These are phyloP conservation scores for Pycnonotus jocosus DNA, from an alignment of 2,113 vertebrate genomes.

Conservation along the genomic window DNA sequence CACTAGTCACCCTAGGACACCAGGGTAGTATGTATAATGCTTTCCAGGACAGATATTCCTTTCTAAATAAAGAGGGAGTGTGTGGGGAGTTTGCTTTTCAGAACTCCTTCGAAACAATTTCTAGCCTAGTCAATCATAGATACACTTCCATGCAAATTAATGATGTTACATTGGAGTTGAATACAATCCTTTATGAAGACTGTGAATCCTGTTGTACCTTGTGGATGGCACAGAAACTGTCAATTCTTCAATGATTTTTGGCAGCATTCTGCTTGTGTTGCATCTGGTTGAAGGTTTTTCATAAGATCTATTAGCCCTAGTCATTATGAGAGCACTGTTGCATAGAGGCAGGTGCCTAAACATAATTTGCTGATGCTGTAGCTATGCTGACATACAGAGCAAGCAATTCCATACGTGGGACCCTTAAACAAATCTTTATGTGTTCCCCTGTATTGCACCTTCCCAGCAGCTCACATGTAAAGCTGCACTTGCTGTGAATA, in stretches of 20 bases:
- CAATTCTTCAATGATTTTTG: not conserved
- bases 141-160: not conserved
- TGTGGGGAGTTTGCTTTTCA: not conserved
- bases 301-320: not conserved
- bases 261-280: not conserved
- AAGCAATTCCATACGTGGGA: fast-evolving
- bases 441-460: not conserved
- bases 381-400: not conserved
- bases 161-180: not conserved
- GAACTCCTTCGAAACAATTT: not conserved
- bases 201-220: not conserved
- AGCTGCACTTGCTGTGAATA: not conserved
- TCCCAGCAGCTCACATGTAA: not conserved
- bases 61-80: not conserved
- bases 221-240: not conserved
- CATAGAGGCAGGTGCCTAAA: not conserved
- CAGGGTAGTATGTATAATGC: not conserved
- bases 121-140: not conserved
- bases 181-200: not conserved
- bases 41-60: not conserved
- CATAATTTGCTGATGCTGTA: not conserved
- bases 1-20: too few species aligned
- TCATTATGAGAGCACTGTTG: not conserved
- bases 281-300: not conserved
- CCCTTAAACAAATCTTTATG: fast-evolving